Conservation (phyloP, 2,113 vertebrate genomes). For the Periophthalmodon schlosseri region DNA sequence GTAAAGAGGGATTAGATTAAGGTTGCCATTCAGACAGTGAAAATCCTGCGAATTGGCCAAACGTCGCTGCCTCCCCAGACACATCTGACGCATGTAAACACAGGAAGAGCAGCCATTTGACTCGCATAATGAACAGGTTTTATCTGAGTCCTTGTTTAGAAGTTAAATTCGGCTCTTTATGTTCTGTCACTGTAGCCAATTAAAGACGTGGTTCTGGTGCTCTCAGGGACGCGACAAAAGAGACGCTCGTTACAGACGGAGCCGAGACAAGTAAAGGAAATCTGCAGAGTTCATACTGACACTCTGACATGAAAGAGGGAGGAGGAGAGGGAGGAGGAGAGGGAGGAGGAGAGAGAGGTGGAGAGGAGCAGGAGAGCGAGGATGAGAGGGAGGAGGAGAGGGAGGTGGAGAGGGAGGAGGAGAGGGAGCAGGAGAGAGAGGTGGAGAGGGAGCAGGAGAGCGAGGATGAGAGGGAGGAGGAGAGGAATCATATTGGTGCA, state of each 20-base stretch:
- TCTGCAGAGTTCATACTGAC: conserved; percentile 16
- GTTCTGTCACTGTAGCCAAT: conserved; percentile 35
- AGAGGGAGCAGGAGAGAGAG: no score
- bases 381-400: no score
- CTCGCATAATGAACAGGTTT: not conserved
- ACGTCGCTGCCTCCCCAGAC: conserved; percentile 6
- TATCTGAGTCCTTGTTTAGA: conserved; percentile 15
- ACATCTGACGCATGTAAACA: conserved; percentile 8
- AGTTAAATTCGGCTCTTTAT: conserved; percentile 24
- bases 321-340: no score
- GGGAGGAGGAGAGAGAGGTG: not conserved
- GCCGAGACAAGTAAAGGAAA: conserved; percentile 14
- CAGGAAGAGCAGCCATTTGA: not conserved
- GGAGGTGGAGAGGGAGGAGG: not conserved
- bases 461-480: no score
- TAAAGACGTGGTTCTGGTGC: conserved; percentile 8
- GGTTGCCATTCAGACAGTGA: conserved; percentile 18
- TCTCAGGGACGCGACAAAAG: conserved; percentile 17
- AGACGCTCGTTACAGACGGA: conserved; percentile 38
- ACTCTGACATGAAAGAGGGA: not conserved
- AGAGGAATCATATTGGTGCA: conserved; percentile 36
- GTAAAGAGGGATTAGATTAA: conserved; percentile 49
- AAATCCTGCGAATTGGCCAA: conserved; percentile 13
- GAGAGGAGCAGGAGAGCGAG: no score
- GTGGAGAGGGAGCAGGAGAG: no score